Base-by-base conservation (phyloP, 1,140 invertebrate species). In the Bactericera cockerelli region DNA sequence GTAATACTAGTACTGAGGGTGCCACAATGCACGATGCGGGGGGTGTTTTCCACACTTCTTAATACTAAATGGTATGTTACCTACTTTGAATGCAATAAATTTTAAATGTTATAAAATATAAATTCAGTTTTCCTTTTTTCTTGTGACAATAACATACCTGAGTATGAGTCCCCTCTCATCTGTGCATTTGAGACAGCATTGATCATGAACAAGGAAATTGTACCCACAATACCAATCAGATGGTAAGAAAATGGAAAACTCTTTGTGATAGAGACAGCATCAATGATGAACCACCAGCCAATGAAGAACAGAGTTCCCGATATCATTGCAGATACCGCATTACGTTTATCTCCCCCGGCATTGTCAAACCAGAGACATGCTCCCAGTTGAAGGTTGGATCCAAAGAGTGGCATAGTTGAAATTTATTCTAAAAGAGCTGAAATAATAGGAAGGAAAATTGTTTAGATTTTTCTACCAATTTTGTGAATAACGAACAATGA, bases 221-320 rank as follows among this genome's bases (percentile, higher is more conserved):
- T 97, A 25, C 89, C 89, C 70, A 97, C 82, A 24, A 96, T 83
- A 22, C 95, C 95, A 71, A 93, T 94, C n/a, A 94, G 80, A 69
- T 93, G 85, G 72, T 93, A 94, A 14, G 88, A 84, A 67, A 49
- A 49, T 4, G 22, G 22, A 8, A 49, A 19, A 49, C 42, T 49
- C 4, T 6, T 8, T 6, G 42, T 87, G 3, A 81, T 79, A 6
- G 86, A 82, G 59, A 89, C 84, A 22, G 92, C 89, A 77, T 98
- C 94, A 68, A 98, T 96, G 55, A 95, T 86, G 56, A 95, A 82
- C 95, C 96, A 99, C 93, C 95, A 98, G 31, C 93, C 95, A 61
- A 82, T 75, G 66, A 92, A 95, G 74, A 98, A 98, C 93, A 96
- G 70, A 63, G 83, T 73, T 58, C 92, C 92, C 62, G 92, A 80